phyloP scores from a whole-genome alignment of 2,797 vertebrate genomes.

The Masticophis lateralis region DNA sequence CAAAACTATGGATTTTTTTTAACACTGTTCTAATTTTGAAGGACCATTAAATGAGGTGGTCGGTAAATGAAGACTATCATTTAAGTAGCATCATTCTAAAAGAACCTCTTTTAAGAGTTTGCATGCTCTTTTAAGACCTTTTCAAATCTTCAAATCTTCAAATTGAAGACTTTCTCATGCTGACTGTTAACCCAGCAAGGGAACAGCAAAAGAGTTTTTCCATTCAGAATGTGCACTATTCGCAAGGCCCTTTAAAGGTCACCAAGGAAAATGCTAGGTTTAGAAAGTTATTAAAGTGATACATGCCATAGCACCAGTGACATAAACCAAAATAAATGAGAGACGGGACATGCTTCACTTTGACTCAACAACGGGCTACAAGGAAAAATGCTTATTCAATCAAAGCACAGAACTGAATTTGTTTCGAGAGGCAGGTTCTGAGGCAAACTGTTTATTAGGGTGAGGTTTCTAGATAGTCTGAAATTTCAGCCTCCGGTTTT shows the following conservation, averaged over 20 bases:
- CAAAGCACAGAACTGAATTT: conserved; percentile 55
- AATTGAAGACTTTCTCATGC: conserved; percentile 13
- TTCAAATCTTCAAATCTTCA: neutral
- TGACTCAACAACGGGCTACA: conserved; percentile 48
- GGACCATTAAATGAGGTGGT: neutral
- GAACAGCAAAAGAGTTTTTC: neutral
- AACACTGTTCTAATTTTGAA: neutral
- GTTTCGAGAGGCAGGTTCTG: conserved; percentile 51
- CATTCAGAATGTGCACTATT: neutral
- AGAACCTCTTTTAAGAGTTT: neutral
- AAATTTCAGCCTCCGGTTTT: conserved; percentile 65
- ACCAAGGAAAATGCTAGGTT: neutral
- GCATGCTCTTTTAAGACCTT: neutral
- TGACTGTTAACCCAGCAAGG: neutral
- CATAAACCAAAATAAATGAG: neutral
- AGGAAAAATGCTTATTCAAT: conserved; percentile 56
- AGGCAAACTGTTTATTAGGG: conserved; percentile 37
- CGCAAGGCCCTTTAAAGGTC: conserved; percentile 26
- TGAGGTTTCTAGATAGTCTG: conserved; percentile 68
- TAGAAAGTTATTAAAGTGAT: conserved; percentile 31
- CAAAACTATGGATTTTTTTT: neutral
- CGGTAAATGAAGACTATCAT: neutral
- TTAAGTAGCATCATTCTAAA: neutral
- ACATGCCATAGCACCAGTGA: conserved; percentile 42
- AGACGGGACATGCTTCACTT: conserved; percentile 33